Base-by-base conservation (phyloP, 2,113 vertebrate species). In the Psettodes erumei region DNA sequence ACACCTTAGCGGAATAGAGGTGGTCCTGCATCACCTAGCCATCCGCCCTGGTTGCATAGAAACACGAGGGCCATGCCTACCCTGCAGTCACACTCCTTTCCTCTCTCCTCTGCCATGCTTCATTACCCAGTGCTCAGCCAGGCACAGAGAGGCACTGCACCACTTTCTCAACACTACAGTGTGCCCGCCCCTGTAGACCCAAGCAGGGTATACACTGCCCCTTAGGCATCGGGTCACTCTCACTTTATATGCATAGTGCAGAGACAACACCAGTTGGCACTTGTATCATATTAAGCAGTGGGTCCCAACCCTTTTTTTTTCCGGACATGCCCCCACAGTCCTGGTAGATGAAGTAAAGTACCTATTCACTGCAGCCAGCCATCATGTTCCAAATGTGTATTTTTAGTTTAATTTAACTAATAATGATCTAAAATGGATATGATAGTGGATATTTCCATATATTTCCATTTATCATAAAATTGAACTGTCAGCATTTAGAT, bases 101-200 rank as follows among this genome's bases (percentile, higher is more conserved):
- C 89, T 89, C 90, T 88, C 83, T 91, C 82, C 79, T 90, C 84
- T 83, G 86, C 85, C 90, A 92, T 64, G 90, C 93, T 94, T 93
- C 93, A 93, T 93, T 94, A 93, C 84, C 75, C 90, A 79, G 82
- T 89, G 91, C 83, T 91, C 91, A 94, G 79, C 88, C 90, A 93
- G 92, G 92, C 92, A 92, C 87, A 86, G 77, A 83, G 82, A 90
- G 83, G 82, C 88, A 89, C 91, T 89, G 88, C 88, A 87, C 89
- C 87, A 88, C 90, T 88, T 90, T 92, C 87, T 85, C 83, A 74
- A 83, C 89, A 84, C 83, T 67, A 68, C 84, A 86, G 42, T 80
- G 83, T 43, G 84, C 80, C 89, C 77, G 35, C 84, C 85, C 54
- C 74, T 63, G 28, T 33, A 81, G 58, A 90, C 81, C 68, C 78